Evolutionary conservation across 2,113 vertebrate species (phyloP).

Genomic region (Progne subis): DNA sequence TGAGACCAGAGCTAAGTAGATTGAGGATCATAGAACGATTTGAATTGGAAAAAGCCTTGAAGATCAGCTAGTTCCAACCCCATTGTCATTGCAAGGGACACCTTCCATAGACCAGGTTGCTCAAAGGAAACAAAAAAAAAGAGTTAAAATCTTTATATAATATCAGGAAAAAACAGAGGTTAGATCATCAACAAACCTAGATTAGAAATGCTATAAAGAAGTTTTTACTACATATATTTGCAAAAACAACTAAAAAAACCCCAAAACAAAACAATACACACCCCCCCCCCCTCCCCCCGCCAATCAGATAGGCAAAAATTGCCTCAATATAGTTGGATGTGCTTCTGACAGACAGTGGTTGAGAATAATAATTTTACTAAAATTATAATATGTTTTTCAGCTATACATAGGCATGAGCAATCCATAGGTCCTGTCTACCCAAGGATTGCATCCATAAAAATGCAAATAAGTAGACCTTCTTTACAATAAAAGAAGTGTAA

Average conservation of each 20-base stretch:
- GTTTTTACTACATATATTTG: not conserved
- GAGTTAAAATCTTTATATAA: not conserved
- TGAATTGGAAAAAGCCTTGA: not conserved
- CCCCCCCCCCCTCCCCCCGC: rapidly evolving
- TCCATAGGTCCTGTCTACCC: not conserved
- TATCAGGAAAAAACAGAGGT: not conserved
- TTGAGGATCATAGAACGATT: not conserved
- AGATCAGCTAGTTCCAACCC: not conserved
- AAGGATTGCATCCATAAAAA: not conserved
- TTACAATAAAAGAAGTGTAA: not conserved
- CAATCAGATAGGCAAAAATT: not conserved
- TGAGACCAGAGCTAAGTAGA: not conserved
- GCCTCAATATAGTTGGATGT: not conserved
- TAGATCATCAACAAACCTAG: not conserved
- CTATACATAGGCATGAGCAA: not conserved
- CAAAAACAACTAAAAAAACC: not conserved
- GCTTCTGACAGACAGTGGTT: not conserved
- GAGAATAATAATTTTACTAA: not conserved
- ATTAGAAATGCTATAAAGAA: not conserved
- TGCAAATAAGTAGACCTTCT: not conserved
- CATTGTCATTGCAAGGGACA: not conserved
- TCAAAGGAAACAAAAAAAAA: not conserved
- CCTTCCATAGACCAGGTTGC: not conserved
- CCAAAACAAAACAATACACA: not conserved
- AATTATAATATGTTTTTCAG: not conserved